Conservation (phyloP, 2,113 vertebrate species). For the Bujurquina vittata region DNA sequence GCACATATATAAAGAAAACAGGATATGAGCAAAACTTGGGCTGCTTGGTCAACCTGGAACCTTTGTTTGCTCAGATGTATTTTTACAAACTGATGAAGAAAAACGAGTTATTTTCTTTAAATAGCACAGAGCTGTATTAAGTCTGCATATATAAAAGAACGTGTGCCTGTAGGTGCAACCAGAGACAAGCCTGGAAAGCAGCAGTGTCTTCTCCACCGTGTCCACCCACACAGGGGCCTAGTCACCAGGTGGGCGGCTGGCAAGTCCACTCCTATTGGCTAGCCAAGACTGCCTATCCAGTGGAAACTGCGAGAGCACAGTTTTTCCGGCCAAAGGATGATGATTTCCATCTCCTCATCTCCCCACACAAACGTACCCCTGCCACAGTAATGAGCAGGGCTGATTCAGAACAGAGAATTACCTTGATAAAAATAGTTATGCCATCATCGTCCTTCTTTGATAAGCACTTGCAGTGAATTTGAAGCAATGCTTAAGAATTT, state of each 20-base stretch:
- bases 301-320: conserved; percentile 45
- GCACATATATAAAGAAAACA: neutral
- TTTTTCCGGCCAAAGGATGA: conserved; percentile 51
- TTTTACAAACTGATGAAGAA: neutral
- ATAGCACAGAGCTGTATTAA: neutral
- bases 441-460: conserved; percentile 35
- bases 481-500: conserved; percentile 17
- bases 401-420: conserved; percentile 61
- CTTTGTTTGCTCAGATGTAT: neutral
- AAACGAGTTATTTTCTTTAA: conserved; percentile 10
- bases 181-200: conserved; percentile 45
- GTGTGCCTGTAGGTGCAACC: conserved; percentile 27
- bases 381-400: conserved; percentile 24
- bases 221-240: conserved; percentile 62
- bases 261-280: conserved; percentile 57
- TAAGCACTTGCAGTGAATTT: conserved; percentile 31
- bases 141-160: conserved; percentile 33
- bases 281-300: conserved; percentile 43
- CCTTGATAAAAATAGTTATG: conserved; percentile 60
- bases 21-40: neutral
- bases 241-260: conserved; percentile 70
- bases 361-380: conserved; percentile 18
- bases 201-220: conserved; percentile 41
- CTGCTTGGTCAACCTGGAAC: neutral
- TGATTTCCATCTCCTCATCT: conserved; percentile 56